Evolutionary conservation across 1,140 invertebrate genomes (phyloP).

Genomic region (Dreissena rostriformis): DNA sequence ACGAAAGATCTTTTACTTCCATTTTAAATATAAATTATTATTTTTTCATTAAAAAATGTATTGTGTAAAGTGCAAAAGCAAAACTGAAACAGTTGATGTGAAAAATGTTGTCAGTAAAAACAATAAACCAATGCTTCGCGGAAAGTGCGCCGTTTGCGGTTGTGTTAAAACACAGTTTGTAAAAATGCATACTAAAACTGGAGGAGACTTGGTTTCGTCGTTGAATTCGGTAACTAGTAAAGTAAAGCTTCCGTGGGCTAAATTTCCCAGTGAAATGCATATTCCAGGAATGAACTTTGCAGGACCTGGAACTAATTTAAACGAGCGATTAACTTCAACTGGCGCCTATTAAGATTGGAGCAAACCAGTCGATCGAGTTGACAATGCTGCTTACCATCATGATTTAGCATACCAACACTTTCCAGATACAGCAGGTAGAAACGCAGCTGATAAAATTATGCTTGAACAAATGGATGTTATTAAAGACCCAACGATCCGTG

Average conservation of each 20-base stretch:
- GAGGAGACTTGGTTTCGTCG: background rate
- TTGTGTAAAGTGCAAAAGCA: background rate
- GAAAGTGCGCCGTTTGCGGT: background rate
- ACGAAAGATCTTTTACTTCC: background rate
- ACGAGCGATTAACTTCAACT: background rate
- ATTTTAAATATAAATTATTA: no score
- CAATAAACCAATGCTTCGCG: background rate
- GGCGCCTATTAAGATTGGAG: background rate
- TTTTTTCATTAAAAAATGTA: background rate
- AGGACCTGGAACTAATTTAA: conserved; percentile 1
- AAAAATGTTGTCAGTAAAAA: background rate
- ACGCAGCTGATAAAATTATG: background rate
- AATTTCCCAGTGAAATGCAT: background rate
- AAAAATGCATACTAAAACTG: background rate
- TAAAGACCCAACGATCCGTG: background rate
- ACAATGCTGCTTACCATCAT: background rate
- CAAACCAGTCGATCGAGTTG: conserved; percentile 1
- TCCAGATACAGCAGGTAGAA: background rate
- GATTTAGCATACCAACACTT: background rate
- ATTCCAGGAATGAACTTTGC: background rate
- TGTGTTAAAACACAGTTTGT: background rate
- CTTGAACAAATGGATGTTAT: background rate
- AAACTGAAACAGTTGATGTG: background rate
- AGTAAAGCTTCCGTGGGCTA: background rate
- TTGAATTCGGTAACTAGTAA: background rate